A percentile compares a stretch with the other conserved stretches of the same genome.
These are phyloP conservation scores for Troides aeacus DNA, from an alignment of 2,888 invertebrate genomes.

Conservation along the genomic window DNA sequence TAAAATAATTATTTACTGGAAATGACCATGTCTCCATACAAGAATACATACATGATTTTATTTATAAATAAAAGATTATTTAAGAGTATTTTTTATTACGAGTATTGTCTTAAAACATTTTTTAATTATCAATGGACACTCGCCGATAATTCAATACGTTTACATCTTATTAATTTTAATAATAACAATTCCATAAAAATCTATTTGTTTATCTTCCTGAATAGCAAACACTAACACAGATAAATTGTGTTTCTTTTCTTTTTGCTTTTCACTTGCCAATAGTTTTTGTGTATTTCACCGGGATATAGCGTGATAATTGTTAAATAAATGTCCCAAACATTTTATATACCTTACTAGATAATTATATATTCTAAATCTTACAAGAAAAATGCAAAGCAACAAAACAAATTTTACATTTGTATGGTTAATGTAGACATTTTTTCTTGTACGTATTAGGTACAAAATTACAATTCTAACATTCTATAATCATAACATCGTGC, in stretches of 20 bases:
- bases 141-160: neutral
- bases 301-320: conserved; percentile 4
- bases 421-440: too few relatives aligned
- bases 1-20: too few relatives aligned
- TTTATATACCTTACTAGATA: neutral
- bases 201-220: too few relatives aligned
- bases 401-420: too few relatives aligned
- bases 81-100: conserved; percentile 29
- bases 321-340: conserved; percentile 17
- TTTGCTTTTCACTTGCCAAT: too few relatives aligned
- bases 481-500: conserved; percentile 1
- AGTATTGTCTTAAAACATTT: conserved; percentile 22
- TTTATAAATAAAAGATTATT: conserved; percentile 19
- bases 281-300: conserved; percentile 6
- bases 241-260: too few relatives aligned
- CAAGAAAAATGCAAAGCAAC: neutral
- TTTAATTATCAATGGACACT: conserved; percentile 3
- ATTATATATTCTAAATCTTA: neutral
- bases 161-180: neutral
- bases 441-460: too few relatives aligned
- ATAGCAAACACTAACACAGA: too few relatives aligned
- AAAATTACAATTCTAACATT: too few relatives aligned
- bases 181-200: neutral
- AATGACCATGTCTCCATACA: too few relatives aligned
- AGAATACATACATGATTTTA: neutral